A percentile compares a stretch with the other conserved stretches of the same genome.
phyloP scores from a whole-genome alignment of 2,888 invertebrate genomes.

The Anagyrus pseudococci region DNA sequence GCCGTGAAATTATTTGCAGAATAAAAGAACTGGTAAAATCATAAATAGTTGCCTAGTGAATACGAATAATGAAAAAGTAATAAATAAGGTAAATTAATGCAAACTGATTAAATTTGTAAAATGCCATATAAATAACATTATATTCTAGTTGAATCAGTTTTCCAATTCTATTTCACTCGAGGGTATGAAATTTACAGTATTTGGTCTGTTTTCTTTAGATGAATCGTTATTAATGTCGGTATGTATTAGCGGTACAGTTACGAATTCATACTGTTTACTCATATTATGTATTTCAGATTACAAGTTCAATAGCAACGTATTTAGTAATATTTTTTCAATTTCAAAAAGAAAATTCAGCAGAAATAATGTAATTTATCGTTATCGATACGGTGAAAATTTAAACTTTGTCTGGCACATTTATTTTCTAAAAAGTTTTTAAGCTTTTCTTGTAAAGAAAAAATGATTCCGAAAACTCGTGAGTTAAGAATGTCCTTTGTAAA shows the following conservation, averaged over 20 bases:
- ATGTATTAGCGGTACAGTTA: not conserved
- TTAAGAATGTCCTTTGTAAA: no score
- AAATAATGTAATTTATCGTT: no score
- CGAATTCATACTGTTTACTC: not conserved
- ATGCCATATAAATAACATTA: not conserved
- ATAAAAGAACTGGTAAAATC: not conserved
- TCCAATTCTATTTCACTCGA: not conserved
- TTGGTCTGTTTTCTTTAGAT: constrained; percentile 15
- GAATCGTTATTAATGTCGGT: constrained; percentile 14
- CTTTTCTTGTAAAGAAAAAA: no score
- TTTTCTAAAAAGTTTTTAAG: no score
- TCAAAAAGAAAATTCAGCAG: not conserved
- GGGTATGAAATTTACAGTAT: constrained; percentile 10
- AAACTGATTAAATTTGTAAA: not conserved
- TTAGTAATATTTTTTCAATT: constrained; percentile 10
- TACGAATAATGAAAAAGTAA: not conserved
- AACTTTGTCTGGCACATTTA: no score
- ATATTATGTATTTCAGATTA: not conserved
- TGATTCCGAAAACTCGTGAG: no score
- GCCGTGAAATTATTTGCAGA: not conserved
- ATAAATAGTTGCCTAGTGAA: not conserved
- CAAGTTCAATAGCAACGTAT: constrained; percentile 2
- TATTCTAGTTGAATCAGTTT: not conserved
- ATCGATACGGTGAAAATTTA: no score
- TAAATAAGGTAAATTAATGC: not conserved